Evolutionary conservation across 1,140 invertebrate genomes (phyloP).

Genomic region (Cecropterus lyciades): DNA sequence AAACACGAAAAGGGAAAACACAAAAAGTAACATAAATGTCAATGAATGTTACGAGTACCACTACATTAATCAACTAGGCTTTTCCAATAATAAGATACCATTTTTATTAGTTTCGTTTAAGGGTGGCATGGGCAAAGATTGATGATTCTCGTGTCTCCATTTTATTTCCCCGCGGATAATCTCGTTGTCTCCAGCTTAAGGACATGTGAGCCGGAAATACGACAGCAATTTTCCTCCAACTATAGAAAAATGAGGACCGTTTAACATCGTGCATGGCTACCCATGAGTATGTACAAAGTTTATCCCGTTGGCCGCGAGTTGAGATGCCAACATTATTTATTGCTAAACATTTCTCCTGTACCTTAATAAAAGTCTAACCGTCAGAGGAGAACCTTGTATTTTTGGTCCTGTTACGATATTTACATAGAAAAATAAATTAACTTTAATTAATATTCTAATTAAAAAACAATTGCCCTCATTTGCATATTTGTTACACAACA

Average conservation of each 20-base stretch:
- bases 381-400: too few species aligned
- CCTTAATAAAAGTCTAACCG: too few species aligned
- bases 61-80: conserved; percentile 23
- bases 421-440: too few species aligned
- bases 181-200: conserved; percentile 79
- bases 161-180: conserved; percentile 81
- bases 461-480: too few species aligned
- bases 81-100: conserved; percentile 35
- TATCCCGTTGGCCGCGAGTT: conserved; percentile 43
- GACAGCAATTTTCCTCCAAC: conserved; percentile 78
- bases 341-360: neutral
- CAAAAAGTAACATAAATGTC: conserved; percentile 12
- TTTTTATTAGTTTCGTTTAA: conserved; percentile 42
- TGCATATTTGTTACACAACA: too few species aligned
- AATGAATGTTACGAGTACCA: conserved; percentile 12
- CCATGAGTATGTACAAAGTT: conserved; percentile 45
- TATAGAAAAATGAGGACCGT: conserved; percentile 78
- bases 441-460: too few species aligned
- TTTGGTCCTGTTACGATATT: too few species aligned
- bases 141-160: conserved; percentile 75
- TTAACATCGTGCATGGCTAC: conserved; percentile 70
- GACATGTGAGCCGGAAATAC: conserved; percentile 79
- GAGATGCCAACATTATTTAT: conserved; percentile 7
- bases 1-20: neutral
- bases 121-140: conserved; percentile 55